Evolutionary conservation across 2,797 vertebrate genomes (phyloP), one percentile per base, ranked within the genome.

Genomic region (Gallinago solitaria): DNA sequence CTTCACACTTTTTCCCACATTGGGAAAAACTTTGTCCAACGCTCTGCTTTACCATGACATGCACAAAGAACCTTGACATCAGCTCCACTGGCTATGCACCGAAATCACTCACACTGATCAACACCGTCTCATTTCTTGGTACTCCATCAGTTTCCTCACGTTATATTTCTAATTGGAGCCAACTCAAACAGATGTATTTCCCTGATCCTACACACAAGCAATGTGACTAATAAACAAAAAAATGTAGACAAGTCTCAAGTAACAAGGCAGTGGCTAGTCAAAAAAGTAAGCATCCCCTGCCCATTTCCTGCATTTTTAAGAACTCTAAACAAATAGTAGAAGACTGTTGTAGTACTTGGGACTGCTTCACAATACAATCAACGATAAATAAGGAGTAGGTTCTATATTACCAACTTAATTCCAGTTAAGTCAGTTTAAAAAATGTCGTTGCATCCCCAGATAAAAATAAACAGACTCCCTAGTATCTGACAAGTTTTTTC

Each of bases 301-400:
- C 41, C 59, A 71, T 50, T 93, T 94, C 94, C 80, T 93, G 73
- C 69, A 68, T 69, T 90, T 92, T 89, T 88, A 83, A 75, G 50
- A 91, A 41, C 25, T 50, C 43, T 65, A 67, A 92, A 92, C 67
- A 95, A 96, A 74, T 13, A 85, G 51, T 48, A 89, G 32, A 81
- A 83, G 12, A 37, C 48, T 85, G 69, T 7, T 68, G 63, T 35
- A 79, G 59, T 33, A 67, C 24, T 81, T 70, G 53, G 27, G 65
- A 61, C 21, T 32, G 25, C 43, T 92, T 93, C 68, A 90, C 50
- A 82, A 27, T 27, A 69, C 5, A n/a, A 87, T 35, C 60, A 50
- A 83, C 85, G 73, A 69, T 20, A 81, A 73, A 60, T 13, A 64
- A 70, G 1, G 1, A 82, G 23, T 48, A 84, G 59, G 59, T 9